These are phyloP conservation scores for Pterocles orientalis DNA, from an alignment of 2,113 vertebrate genomes.

Conservation along the genomic window DNA sequence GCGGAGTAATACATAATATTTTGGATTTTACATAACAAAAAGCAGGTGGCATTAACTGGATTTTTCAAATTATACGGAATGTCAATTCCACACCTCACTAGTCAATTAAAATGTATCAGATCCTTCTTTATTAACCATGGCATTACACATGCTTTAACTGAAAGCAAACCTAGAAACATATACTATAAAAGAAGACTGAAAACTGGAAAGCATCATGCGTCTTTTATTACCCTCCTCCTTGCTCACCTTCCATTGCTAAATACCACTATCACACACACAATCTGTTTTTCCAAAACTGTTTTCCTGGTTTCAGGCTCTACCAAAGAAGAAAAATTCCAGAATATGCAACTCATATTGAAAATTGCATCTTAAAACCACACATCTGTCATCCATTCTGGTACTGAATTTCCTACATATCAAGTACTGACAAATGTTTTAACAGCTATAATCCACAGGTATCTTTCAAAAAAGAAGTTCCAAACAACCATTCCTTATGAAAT, in stretches of 20 bases:
- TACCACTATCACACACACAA: neutral
- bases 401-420: neutral
- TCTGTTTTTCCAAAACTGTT: neutral
- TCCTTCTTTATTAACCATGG: conserved; percentile 50
- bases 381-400: neutral
- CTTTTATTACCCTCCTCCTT: neutral
- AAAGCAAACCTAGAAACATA: conserved; percentile 8
- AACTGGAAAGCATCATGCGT: neutral
- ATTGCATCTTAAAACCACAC: neutral
- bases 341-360: neutral
- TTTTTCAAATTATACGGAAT: conserved; percentile 4
- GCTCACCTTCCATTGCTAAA: neutral
- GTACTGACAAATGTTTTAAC: neutral
- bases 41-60: conserved; percentile 59
- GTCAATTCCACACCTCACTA: conserved; percentile 2
- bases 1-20: conserved; percentile 25
- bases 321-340: neutral
- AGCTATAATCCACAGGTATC: conserved; percentile 71
- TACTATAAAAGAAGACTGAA: neutral
- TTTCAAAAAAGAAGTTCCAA: conserved; percentile 29
- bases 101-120: neutral
- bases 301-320: conserved; percentile 21
- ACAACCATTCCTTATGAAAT: neutral
- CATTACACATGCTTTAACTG: conserved; percentile 33
- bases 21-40: conserved; percentile 42